These are phyloP conservation scores for Cryptoprocta ferox DNA, from an alignment of 2,797 vertebrate species.

Conservation along the genomic window DNA sequence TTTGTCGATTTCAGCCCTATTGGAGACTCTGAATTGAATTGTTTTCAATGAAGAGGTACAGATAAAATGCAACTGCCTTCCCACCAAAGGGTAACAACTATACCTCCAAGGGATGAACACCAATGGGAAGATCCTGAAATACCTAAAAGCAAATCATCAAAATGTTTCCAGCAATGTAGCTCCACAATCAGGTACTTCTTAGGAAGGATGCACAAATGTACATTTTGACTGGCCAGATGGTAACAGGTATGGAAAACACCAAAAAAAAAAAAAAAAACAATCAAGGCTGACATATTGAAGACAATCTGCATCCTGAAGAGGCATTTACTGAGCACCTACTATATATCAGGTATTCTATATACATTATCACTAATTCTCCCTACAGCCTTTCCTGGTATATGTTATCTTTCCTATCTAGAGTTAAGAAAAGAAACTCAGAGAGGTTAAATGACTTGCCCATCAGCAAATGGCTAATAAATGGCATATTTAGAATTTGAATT, in stretches of 20 bases:
- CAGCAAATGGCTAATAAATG: background rate
- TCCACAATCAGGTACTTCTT: background rate
- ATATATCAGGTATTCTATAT: background rate
- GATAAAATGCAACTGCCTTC: background rate
- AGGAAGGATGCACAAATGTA: background rate
- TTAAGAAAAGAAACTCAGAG: background rate
- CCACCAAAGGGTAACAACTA: background rate
- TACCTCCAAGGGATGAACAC: background rate
- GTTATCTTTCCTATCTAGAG: background rate
- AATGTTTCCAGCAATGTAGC: background rate
- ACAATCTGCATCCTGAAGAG: background rate
- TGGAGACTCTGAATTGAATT: background rate
- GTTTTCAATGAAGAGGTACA: background rate
- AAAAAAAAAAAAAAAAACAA: background rate
- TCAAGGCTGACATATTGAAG: background rate
- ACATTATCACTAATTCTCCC: background rate
- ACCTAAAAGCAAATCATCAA: conserved; percentile 6
- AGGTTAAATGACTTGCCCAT: background rate
- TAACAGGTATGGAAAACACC: background rate
- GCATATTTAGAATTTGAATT: background rate
- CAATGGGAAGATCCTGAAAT: background rate
- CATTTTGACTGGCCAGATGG: background rate
- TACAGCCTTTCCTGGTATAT: background rate
- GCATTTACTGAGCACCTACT: background rate
- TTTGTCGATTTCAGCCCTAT: background rate